These are phyloP conservation scores for Triplophysa siluroides DNA, from an alignment of 2,113 vertebrate genomes.

Conservation along the genomic window DNA sequence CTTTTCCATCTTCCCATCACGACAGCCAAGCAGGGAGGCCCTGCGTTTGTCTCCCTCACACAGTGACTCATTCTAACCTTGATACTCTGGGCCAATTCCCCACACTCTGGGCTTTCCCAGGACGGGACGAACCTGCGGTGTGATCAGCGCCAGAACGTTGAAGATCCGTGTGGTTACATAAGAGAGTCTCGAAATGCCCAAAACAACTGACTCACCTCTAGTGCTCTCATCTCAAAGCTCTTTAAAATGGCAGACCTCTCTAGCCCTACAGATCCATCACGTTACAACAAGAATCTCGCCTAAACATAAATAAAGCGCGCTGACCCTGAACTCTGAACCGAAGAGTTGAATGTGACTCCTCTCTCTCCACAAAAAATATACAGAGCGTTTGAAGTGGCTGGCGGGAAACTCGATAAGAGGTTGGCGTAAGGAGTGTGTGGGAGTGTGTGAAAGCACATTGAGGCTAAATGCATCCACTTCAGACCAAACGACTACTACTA, in stretches of 20 bases:
- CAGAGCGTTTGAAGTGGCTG: conserved; percentile 46
- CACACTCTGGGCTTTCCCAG: conserved; percentile 41
- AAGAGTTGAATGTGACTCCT: conserved; percentile 41
- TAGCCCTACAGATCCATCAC: conserved; percentile 37
- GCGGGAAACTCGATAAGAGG: conserved; percentile 47
- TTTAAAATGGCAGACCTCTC: conserved; percentile 18
- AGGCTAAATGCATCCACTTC: conserved; percentile 37
- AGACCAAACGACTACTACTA: conserved; percentile 39
- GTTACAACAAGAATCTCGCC: conserved; percentile 28
- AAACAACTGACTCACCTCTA: not conserved
- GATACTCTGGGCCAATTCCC: conserved; percentile 44
- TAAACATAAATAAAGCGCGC: conserved; percentile 55
- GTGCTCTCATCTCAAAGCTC: not conserved
- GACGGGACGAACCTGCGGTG: conserved; percentile 33
- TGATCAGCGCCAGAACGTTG: conserved; percentile 3
- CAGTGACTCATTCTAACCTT: conserved; percentile 55
- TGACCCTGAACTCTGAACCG: conserved; percentile 52
- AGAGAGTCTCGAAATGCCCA: not conserved
- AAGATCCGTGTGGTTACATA: conserved; percentile 35
- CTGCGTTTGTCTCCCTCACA: conserved; percentile 42
- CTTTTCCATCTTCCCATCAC: conserved; percentile 53
- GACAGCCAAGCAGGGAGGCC: conserved; percentile 45
- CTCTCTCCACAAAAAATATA: conserved; percentile 47
- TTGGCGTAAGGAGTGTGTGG: conserved; percentile 27
- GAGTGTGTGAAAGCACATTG: conserved; percentile 44